Evolutionary conservation across 2,888 invertebrate genomes (phyloP).

Genomic region (Epirrita christyi): DNA sequence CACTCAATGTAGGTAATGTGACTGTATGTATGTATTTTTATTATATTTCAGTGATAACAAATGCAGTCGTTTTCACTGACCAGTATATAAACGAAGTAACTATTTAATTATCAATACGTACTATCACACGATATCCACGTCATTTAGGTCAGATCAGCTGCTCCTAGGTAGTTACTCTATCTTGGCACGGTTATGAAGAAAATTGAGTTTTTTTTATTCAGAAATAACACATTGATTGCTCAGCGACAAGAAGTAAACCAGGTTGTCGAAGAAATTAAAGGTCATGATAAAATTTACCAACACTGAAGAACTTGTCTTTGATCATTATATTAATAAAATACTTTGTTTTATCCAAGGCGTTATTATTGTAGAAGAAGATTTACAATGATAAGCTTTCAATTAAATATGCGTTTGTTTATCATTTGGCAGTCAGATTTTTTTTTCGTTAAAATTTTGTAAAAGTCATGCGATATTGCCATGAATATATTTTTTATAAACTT

Average conservation of each 20-base stretch:
- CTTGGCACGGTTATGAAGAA: conserved; percentile 20
- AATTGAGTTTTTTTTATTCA: conserved; percentile 1
- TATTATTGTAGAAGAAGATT: no score
- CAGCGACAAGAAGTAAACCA: conserved; percentile 11
- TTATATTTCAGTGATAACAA: background rate
- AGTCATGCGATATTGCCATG: no score
- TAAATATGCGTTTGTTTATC: no score
- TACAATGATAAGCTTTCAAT: no score
- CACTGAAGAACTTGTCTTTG: no score
- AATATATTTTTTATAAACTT: no score
- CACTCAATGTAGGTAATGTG: no score
- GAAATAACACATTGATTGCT: conserved; percentile 12
- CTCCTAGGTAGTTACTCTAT: conserved; percentile 1
- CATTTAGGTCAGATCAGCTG: conserved; percentile 18
- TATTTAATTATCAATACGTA: background rate
- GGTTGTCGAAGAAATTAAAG: conserved; percentile 8
- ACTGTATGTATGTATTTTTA: background rate
- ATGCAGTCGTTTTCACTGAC: background rate
- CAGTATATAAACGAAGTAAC: background rate
- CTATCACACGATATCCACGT: background rate
- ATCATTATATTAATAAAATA: no score
- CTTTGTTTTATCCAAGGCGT: no score
- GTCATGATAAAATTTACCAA: background rate
- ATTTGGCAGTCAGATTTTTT: no score
- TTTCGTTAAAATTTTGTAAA: no score